Conservation (phyloP, 1,140 invertebrate species). For the Metaphire vulgaris region DNA sequence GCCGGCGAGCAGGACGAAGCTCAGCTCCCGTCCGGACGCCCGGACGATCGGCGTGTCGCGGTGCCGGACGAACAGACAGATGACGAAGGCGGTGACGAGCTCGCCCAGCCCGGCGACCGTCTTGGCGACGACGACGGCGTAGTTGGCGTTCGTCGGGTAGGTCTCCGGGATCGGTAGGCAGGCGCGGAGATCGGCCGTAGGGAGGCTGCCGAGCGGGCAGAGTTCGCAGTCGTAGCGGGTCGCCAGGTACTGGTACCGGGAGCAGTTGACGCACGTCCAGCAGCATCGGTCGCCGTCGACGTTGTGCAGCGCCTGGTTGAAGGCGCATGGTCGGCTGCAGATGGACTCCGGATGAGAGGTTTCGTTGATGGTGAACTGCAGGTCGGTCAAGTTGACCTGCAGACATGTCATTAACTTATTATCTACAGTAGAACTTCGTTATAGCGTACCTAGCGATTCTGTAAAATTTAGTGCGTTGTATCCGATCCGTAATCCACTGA, state of each 20-base stretch:
- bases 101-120: constrained; percentile 53
- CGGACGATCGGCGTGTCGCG: constrained; percentile 51
- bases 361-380: constrained; percentile 55
- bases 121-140: constrained; percentile 80
- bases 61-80: constrained; percentile 58
- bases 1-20: constrained; percentile 49
- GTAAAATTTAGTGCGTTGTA: too few relatives aligned
- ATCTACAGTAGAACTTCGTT: too few relatives aligned
- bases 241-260: constrained; percentile 70
- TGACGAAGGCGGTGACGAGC: constrained; percentile 33
- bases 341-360: constrained; percentile 74
- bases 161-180: constrained; percentile 76
- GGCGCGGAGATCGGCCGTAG: constrained; percentile 64
- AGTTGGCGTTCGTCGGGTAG: constrained; percentile 66
- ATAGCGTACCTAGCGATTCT: too few relatives aligned
- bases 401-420: background rate
- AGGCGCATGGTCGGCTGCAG: constrained; percentile 75
- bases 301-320: constrained; percentile 82
- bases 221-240: constrained; percentile 72
- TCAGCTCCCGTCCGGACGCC: constrained; percentile 49
- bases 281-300: constrained; percentile 86
- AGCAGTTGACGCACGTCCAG: constrained; percentile 85
- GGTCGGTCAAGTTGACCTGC: constrained; percentile 26
- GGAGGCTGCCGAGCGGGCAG: constrained; percentile 73
- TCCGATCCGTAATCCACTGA: too few relatives aligned